phyloP scores from a whole-genome alignment of 2,113 vertebrate genomes.

The Aviceda subcristata region DNA sequence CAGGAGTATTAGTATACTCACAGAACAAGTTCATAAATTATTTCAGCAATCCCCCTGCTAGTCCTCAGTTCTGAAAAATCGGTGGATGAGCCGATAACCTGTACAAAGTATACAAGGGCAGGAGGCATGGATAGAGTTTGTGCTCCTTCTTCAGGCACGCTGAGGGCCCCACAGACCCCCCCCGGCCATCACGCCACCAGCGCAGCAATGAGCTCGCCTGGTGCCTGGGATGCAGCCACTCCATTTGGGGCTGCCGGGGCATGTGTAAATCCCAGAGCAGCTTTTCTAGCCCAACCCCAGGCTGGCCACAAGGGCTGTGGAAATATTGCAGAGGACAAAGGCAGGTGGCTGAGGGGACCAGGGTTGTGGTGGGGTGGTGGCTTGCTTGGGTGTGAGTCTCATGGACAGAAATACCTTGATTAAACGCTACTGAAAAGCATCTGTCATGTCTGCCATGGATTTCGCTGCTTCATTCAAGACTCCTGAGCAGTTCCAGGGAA shows the following conservation, averaged over 20 bases:
- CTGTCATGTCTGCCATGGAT: background rate
- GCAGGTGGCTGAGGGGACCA: background rate
- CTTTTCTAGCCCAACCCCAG: background rate
- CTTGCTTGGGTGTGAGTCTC: background rate
- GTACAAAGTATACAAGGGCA: background rate
- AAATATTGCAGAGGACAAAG: background rate
- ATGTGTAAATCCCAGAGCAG: background rate
- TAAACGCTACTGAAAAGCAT: background rate
- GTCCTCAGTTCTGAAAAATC: background rate
- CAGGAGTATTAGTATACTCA: background rate
- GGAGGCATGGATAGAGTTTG: background rate
- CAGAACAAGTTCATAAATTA: background rate
- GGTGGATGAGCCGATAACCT: background rate
- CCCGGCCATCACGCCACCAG: accelerated
- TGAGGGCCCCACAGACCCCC: background rate
- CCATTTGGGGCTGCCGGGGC: background rate
- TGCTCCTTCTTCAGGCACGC: background rate
- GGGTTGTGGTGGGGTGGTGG: background rate
- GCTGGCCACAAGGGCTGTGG: background rate
- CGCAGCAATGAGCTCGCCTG: accelerated
- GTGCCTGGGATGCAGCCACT: background rate
- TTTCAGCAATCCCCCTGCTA: background rate
- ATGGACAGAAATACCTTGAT: background rate
- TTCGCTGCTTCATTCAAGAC: background rate
- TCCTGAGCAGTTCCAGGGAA: background rate